Evolutionary conservation across 2,113 vertebrate genomes (phyloP).

Genomic region (Passerina amoena): DNA sequence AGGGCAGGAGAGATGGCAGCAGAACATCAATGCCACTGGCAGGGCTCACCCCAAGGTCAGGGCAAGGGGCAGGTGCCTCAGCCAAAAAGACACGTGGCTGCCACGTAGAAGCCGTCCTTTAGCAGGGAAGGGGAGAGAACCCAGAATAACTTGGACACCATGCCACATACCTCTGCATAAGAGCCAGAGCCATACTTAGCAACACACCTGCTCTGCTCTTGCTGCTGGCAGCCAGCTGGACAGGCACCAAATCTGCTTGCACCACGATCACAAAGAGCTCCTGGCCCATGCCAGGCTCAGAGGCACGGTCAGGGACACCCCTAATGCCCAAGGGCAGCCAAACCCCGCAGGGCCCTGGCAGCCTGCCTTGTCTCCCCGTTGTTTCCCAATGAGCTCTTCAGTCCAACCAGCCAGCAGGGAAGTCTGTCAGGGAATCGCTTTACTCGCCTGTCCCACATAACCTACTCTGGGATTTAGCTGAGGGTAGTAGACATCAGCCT

Average conservation of each 20-base stretch:
- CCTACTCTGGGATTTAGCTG: not conserved
- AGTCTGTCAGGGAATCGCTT: not conserved
- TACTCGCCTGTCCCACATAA: not conserved
- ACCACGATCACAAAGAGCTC: not conserved
- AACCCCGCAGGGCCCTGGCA: not conserved
- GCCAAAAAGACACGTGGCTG: not conserved
- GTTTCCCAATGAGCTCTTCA: not conserved
- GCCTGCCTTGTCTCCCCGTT: not conserved
- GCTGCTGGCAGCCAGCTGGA: slow-evolving; percentile 7
- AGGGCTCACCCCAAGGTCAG: not conserved
- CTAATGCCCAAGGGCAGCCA: not conserved
- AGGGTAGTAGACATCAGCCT: not conserved
- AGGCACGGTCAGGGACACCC: not conserved
- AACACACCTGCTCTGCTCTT: slow-evolving; percentile 30
- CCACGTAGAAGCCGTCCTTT: not conserved
- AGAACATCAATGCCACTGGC: accelerated
- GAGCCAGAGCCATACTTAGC: slow-evolving; percentile 30
- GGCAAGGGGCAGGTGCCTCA: not conserved
- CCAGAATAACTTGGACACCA: not conserved
- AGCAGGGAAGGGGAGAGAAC: not conserved
- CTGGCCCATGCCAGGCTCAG: not conserved
- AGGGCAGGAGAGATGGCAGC: not conserved
- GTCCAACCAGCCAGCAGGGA: not conserved
- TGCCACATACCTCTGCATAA: not conserved
- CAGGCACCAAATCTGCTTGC: not conserved